Evolutionary conservation across 64 coral and sea anemone species (phyloP).

Genomic region (Catalaphyllia jardinei): DNA sequence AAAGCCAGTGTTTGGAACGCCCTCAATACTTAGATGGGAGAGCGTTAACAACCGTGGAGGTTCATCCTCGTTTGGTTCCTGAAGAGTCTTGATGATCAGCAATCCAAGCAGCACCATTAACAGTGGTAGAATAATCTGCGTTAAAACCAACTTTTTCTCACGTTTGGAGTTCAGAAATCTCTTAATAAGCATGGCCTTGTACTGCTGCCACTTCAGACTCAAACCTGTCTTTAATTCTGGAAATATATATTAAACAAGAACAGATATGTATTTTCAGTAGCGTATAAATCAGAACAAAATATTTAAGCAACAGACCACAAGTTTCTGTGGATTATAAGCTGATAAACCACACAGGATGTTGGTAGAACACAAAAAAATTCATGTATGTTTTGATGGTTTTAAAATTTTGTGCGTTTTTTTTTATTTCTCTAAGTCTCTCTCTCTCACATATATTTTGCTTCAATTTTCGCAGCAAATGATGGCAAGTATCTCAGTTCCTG

Average conservation of each 20-base stretch:
- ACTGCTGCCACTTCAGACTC: constrained; percentile 80
- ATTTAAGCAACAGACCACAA: too few relatives aligned
- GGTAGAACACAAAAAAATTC: too few relatives aligned
- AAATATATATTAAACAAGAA: not conserved
- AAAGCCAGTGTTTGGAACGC: constrained; percentile 49
- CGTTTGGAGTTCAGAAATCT: constrained; percentile 85
- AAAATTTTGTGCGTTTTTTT: too few relatives aligned
- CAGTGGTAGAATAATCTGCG: constrained; percentile 72
- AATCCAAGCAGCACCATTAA: constrained; percentile 73
- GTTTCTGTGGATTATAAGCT: too few relatives aligned
- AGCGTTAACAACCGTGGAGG: constrained; percentile 67
- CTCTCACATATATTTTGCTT: too few relatives aligned
- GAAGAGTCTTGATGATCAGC: constrained; percentile 51
- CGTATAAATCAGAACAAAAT: too few relatives aligned
- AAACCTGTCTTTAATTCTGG: constrained; percentile 65
- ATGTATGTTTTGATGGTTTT: too few relatives aligned
- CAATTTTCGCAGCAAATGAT: too few relatives aligned
- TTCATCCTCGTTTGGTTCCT: constrained; percentile 39
- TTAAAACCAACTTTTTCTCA: constrained; percentile 79
- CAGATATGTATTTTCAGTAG: not conserved
- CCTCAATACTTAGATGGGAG: constrained; percentile 58
- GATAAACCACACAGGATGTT: too few relatives aligned
- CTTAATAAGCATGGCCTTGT: constrained; percentile 90
- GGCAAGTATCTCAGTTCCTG: too few relatives aligned
- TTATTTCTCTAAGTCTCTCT: too few relatives aligned